Evolutionary conservation across 2,797 vertebrate species (phyloP).

Genomic region (Enteromius thamalakanensis): DNA sequence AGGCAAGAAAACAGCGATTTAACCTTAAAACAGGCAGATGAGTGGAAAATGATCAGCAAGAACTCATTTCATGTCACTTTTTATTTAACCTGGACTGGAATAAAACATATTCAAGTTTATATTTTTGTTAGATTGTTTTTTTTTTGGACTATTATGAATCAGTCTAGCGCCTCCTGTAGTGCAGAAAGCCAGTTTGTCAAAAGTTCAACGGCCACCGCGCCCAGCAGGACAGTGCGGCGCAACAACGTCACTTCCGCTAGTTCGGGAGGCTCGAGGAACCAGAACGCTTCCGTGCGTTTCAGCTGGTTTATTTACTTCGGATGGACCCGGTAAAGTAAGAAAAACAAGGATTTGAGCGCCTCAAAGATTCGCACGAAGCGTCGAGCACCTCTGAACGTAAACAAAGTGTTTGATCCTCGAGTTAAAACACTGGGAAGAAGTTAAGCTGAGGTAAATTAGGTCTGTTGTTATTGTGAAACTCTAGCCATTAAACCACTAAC

Average conservation of each 20-base stretch:
- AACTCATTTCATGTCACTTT: background rate
- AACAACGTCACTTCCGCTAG: constrained; percentile 43
- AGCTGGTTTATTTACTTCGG: constrained; percentile 18
- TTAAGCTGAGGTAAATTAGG: constrained; percentile 29
- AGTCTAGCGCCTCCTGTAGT: background rate
- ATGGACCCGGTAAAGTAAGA: background rate
- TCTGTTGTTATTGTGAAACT: background rate
- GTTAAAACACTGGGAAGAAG: background rate
- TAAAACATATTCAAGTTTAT: too few species aligned
- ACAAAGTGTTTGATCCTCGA: background rate
- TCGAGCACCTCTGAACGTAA: too few species aligned
- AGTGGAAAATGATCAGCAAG: background rate
- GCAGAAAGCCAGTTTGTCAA: background rate
- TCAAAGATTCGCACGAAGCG: background rate
- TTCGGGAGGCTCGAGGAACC: constrained; percentile 15
- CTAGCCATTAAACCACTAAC: background rate
- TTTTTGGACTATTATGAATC: background rate
- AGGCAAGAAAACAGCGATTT: background rate
- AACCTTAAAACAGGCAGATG: background rate
- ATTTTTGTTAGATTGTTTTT: background rate
- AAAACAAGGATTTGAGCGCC: background rate
- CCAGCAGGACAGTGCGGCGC: background rate
- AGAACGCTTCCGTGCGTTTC: constrained; percentile 16
- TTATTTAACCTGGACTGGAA: background rate
- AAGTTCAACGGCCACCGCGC: background rate